Evolutionary conservation across 1,140 invertebrate genomes (phyloP), one percentile per base, ranked within the genome.

Genomic region (Drepana arcuata): DNA sequence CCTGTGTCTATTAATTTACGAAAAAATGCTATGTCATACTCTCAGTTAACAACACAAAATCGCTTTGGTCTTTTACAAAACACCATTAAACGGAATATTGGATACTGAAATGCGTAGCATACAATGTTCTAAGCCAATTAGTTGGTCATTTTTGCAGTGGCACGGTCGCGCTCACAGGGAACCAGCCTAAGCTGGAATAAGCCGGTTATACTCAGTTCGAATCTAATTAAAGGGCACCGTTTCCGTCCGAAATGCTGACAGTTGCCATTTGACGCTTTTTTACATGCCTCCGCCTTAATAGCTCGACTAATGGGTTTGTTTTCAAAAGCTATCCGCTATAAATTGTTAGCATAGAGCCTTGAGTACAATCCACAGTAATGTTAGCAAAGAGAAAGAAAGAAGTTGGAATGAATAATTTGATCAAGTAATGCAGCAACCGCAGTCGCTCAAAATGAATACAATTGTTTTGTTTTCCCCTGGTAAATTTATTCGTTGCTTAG

Each of bases 51-150:
- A n/a, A n/a, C n/a, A n/a, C n/a, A n/a, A n/a, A n/a, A n/a, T n/a
- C 18, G 18, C 18, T 21, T 9, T 21, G 18, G 9, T 21, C 18
- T 48, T 57, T 63, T 69, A 56, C 55, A 41, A 57, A 59, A 50
- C 47, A 61, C 65, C 62, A 69, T 69, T 75, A 58, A 70, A 60
- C 51, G 45, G 62, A 59, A 72, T 75, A 77, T 77, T 71, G 65
- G 67, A 77, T 75, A 79, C 69, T 65, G 61, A 67, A 72, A 75
- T 61, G 59, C 58, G 64, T 69, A 59, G 60, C 60, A 56, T 51
- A 66, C 62, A 62, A 63, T 67, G 67, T 71, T 65, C 68, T 79
- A 81, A 81, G 74, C 74, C 77, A 77, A 81, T 81, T 79, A 81
- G 74, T 61, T 71, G 66, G 63, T 73, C 67, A 79, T 79, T 81